Base-by-base conservation (phyloP, 2,888 invertebrate genomes). In the Crossocerus cetratus region DNA sequence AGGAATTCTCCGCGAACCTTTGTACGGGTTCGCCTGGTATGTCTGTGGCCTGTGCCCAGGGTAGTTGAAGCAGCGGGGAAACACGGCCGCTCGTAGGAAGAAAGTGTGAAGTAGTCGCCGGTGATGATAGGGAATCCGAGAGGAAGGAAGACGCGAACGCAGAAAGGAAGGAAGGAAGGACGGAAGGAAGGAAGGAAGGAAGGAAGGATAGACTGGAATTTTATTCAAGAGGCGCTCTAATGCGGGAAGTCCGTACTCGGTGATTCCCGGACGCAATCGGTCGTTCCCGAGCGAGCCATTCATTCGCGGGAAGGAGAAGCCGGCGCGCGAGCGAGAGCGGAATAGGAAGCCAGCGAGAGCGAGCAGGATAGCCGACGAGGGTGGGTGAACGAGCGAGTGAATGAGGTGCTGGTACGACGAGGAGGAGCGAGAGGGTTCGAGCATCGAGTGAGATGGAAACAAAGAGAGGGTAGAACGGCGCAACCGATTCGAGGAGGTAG, bases 221-320 rank as follows among this genome's bases (percentile, higher is more conserved):
- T 85, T 86, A 86, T 86, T 85, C 74, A 84, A 84, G 83, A 82
- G 83, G 82, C 81, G 81, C 77, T 82, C 84, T 83, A 85, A 85
- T 81, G 81, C 82, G 83, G 83, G 81, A 81, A 83, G 83, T 85
- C 76, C 65, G 57, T 58, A 69, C 72, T 76, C 84, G 85, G 72
- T 70, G 71, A 72, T 82, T 76, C 77, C 77, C 85, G 86, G 69
- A 54, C 21, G 60, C 59, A 43, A 63, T 83, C 84, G 85, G 81
- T 18, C 60, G 64, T 80, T 82, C 83, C 81, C 85, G 86, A 79
- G 76, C 69, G 71, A 81, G 70, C 84, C 85, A 85, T 86, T 86
- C 86, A 85, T 86, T 83, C 83, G 83, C 77, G 64, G 67, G 70
- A 76, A 63, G 59, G 73, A 70, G 74, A 74, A 43, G 20, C 20